Evolutionary conservation across 2,113 vertebrate species (phyloP).

Genomic region (Rattus norvegicus): GRCr8 NC_086024.1:104006501-104007000

Average conservation of each 20-base stretch:
- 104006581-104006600: neutral
- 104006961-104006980: constrained; percentile 27
- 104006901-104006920: constrained; percentile 15
- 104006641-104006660: fast-evolving
- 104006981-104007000: neutral
- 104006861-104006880: neutral
- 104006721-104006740: neutral
- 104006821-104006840: neutral
- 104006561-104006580: too few relatives aligned
- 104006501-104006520: neutral
- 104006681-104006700: too few relatives aligned
- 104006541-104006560: neutral
- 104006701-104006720: too few relatives aligned
- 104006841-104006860: neutral
- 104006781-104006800: neutral
- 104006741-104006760: constrained; percentile 3
- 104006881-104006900: neutral
- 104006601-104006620: too few relatives aligned
- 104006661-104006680: too few relatives aligned
- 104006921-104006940: neutral
- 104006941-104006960: neutral
- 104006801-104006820: neutral
- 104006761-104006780: neutral
- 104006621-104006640: too few relatives aligned
- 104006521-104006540: neutral